Evolutionary conservation across 2,888 invertebrate genomes (phyloP), one percentile per base, ranked within the genome.

Genomic region (Branchipolynoe longqiensis): DNA sequence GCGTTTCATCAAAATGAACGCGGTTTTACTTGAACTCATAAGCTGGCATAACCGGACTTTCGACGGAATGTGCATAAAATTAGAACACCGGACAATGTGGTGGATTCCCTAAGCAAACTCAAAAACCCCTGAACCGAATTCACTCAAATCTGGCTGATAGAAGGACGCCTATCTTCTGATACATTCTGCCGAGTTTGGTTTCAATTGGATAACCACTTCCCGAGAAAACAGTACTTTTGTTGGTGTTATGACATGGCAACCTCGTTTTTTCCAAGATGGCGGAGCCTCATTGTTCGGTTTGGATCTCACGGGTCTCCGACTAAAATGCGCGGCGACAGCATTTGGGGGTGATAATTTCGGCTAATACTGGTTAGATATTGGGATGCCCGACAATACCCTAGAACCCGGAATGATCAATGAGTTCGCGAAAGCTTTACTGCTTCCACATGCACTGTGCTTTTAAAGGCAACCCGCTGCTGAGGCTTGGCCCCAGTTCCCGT

Each of bases 251-350:
- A 78, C 78, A 28, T 31, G 48, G 54, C 3, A 54, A 31, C 28
- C 78, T 41, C 48, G 14, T 25, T 25, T n/a, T 78, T 78, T 78
- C 78, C 78, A 78, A 78, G 78, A 78, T 78, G 78, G 78, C 78
- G 78, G 78, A 78, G 78, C 1, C 78, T 41, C 78, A 48, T 78
- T 78, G 78, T 78, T 78, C 78, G 25, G 48, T 3, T 31, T 78
- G 78, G 78, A 78, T 78, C 78, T 78, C 54, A 41, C 41, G 54
- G 54, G 48, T 78, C 78, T 28, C 28, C 78, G 78, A 78, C 78
- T 48, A 28, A 54, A 78, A 78, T 78, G 41, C 48, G 54, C 78
- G 28, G 40, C 78, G 78, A 78, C 78, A 78, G 78, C 54, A 6
- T 48, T 12, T 25, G 1, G 48, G 48, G 48, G 28, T 41, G 18